These are phyloP conservation scores for Formicarius rufipectus DNA, from an alignment of 2,113 vertebrate species.

Conservation along the genomic window DNA sequence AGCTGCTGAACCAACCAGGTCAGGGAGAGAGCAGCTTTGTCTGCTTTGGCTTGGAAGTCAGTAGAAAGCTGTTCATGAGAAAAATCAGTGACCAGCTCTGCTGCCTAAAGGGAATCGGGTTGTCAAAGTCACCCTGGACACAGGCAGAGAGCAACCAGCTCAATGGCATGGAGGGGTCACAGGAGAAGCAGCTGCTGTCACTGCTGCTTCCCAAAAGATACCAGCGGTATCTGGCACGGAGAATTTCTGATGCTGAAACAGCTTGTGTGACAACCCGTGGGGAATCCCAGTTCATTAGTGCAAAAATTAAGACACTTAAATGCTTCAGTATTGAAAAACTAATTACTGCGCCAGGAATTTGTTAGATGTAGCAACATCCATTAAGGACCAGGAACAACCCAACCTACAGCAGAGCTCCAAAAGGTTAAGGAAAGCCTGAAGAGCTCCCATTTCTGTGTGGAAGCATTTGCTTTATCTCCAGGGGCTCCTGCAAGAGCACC, in stretches of 20 bases:
- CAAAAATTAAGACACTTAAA: constrained; percentile 9
- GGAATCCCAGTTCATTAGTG: not conserved
- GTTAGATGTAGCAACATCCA: not conserved
- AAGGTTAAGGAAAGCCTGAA: not conserved
- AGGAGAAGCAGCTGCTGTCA: not conserved
- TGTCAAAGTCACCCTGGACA: not conserved
- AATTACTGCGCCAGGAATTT: not conserved
- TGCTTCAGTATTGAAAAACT: not conserved
- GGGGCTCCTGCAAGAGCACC: not conserved
- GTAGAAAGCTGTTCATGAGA: not conserved
- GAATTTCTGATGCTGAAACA: not conserved
- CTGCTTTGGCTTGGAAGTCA: not conserved
- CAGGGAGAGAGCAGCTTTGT: not conserved
- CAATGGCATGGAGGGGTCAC: not conserved
- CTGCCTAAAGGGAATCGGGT: not conserved
- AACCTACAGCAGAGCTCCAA: not conserved
- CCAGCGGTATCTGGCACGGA: not conserved
- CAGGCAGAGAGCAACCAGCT: not conserved
- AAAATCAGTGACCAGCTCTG: not conserved
- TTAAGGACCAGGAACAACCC: not conserved
- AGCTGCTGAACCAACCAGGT: not conserved
- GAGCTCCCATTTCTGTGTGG: not conserved
- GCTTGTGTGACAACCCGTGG: not conserved
- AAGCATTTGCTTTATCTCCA: not conserved
- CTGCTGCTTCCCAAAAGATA: not conserved